Base-by-base conservation (phyloP, 2,797 vertebrate genomes). In the Phrynocephalus guinanensis region DNA sequence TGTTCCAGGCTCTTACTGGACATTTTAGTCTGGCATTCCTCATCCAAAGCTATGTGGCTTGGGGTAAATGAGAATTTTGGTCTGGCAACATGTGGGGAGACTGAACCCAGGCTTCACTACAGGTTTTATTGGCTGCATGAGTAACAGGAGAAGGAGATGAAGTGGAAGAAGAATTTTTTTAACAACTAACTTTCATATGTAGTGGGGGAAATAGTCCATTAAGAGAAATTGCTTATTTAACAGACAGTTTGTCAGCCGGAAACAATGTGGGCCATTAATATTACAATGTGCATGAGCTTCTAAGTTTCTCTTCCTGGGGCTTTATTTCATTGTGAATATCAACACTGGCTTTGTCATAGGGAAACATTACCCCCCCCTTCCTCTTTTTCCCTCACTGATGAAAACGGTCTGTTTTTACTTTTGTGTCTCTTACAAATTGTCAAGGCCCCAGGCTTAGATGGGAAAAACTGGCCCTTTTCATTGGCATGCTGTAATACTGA, bases 261-360 rank as follows among this genome's bases (percentile, higher is more conserved):
- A 91, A 73, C 87, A 93, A 87, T 80, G 84, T 78, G 83, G 52
- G 86, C 88, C 94, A 91, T 92, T 94, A 93, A 88, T 87, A 92
- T 86, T 92, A 82, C 66, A 48, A 66, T 91, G 79, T 33, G 0
- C 89, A 85, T 70, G 30, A 90, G 90, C 92, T 93, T 77, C 91
- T 88, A 90, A 92, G 91, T 86, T 94, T 85, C 77, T 68, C 87
- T 9, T 92, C 87, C 83, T 77, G 16, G 86, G 88, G 92, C 87
- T 67, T 26, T 76, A 81, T 90, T 72, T 60, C 90, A 63, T 89
- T 68, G 82, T 89, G 84, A 77, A 90, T 94, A 92, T 84, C 92
- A 94, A 91, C 80, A 93, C 89, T 70, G 82, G 85, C 44, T 89
- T 90, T 93, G 79, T 91, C 87, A 88, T 87, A 93, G 85, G 20